Evolutionary conservation across 2,113 vertebrate species (phyloP).

Genomic region (Megalops atlanticus): DNA sequence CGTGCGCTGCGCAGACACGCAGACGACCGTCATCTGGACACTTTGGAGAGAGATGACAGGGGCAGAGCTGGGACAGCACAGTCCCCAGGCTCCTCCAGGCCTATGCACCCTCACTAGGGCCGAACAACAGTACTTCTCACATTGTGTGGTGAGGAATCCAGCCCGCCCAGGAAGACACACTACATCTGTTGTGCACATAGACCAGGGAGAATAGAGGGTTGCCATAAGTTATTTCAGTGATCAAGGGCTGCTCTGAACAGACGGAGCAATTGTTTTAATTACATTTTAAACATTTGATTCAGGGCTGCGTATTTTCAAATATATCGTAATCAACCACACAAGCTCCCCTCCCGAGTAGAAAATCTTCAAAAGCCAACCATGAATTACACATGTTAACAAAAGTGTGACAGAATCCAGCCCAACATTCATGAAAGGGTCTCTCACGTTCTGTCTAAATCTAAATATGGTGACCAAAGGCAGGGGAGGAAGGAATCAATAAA

Average conservation of each 20-base stretch:
- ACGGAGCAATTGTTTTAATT: not conserved
- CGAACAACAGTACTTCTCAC: not conserved
- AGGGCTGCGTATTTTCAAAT: not conserved
- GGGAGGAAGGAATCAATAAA: not conserved
- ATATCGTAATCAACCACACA: not conserved
- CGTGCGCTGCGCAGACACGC: not conserved
- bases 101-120: not conserved
- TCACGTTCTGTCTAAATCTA: not conserved
- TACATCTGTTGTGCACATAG: constrained; percentile 1
- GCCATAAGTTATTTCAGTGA: constrained; percentile 3
- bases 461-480: not conserved
- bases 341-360: not conserved
- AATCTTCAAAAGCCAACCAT: not conserved
- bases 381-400: not conserved
- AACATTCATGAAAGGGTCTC: not conserved
- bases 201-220: not conserved
- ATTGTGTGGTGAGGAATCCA: not conserved
- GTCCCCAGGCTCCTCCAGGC: not conserved
- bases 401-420: not conserved
- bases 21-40: not conserved
- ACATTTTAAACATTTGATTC: not conserved
- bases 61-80: not conserved
- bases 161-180: not conserved
- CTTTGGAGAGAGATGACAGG: not conserved
- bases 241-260: not conserved